Evolutionary conservation across 2,797 vertebrate species (phyloP).

Genomic region (Danio albolineatus): DNA sequence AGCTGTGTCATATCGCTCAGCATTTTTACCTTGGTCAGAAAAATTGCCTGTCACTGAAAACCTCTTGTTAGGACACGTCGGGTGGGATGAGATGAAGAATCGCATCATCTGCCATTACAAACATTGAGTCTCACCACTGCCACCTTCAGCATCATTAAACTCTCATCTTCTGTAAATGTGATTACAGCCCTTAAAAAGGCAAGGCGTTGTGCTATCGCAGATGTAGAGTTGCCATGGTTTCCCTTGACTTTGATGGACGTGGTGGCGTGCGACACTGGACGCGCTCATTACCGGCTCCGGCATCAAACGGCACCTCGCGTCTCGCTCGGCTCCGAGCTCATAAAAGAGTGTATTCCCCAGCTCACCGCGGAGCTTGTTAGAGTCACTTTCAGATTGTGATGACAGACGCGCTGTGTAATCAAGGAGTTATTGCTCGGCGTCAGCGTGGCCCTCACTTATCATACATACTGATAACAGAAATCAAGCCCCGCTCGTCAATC

Average conservation of each 20-base stretch:
- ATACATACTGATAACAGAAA: slow-evolving; percentile 48
- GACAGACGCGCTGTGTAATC: slow-evolving; percentile 61
- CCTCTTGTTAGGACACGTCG: not conserved
- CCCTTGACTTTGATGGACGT: slow-evolving; percentile 45
- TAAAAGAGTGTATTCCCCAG: slow-evolving; percentile 57
- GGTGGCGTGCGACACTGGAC: slow-evolving; percentile 1
- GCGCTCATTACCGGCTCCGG: slow-evolving; percentile 38
- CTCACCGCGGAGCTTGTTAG: slow-evolving; percentile 57
- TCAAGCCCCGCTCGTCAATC: slow-evolving; percentile 46
- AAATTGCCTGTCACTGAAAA: slow-evolving; percentile 7
- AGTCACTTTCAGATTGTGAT: slow-evolving; percentile 58
- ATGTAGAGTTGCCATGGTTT: slow-evolving; percentile 1
- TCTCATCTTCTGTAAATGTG: slow-evolving; percentile 8
- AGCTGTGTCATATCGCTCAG: not conserved
- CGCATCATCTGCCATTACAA: not conserved
- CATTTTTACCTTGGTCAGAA: slow-evolving; percentile 3
- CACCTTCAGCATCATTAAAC: slow-evolving; percentile 18
- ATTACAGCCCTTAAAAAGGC: slow-evolving; percentile 9
- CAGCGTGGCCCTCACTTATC: slow-evolving; percentile 34
- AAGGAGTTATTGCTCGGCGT: slow-evolving; percentile 60
- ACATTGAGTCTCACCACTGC: slow-evolving; percentile 1
- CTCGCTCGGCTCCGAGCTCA: slow-evolving; percentile 58
- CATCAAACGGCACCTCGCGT: slow-evolving; percentile 37
- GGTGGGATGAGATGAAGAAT: not conserved
- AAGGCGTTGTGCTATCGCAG: not conserved